These are phyloP conservation scores for Helicoverpa zea DNA, from an alignment of 1,140 invertebrate genomes.

Conservation along the genomic window DNA sequence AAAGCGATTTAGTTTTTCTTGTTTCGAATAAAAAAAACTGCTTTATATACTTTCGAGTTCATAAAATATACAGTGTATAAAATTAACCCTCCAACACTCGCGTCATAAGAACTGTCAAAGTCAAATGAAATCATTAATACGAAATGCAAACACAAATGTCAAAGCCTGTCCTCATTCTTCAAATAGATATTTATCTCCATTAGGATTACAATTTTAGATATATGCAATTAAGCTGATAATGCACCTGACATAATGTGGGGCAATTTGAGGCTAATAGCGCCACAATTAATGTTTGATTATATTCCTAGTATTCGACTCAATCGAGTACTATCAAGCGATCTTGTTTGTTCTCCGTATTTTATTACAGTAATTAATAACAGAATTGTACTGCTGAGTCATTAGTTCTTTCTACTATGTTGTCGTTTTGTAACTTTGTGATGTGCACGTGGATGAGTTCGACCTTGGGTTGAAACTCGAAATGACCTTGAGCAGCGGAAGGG, in stretches of 20 bases:
- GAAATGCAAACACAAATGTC: not conserved
- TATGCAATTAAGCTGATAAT: conserved; percentile 46
- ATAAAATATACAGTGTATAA: not conserved
- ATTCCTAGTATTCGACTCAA: conserved; percentile 36
- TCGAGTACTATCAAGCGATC: conserved; percentile 32
- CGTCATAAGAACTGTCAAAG: not conserved
- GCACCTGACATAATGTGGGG: conserved; percentile 39
- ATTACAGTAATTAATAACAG: conserved; percentile 11
- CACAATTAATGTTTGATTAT: conserved; percentile 52
- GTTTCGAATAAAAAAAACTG: too few relatives aligned
- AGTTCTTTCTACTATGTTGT: not conserved
- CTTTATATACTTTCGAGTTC: too few relatives aligned
- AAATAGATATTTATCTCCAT: conserved; percentile 24
- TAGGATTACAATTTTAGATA: conserved; percentile 14
- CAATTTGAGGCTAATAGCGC: conserved; percentile 49
- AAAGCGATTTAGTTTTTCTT: too few relatives aligned
- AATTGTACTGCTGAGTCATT: not conserved
- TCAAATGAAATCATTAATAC: not conserved
- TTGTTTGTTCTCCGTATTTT: conserved; percentile 29
- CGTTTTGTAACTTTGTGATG: not conserved
- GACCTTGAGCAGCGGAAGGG: too few relatives aligned
- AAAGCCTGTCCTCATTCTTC: conserved; percentile 5
- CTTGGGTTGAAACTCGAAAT: not conserved
- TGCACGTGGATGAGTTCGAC: conserved; percentile 1
- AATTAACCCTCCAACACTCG: not conserved